Evolutionary conservation across 2,797 vertebrate species (phyloP), one percentile per base, ranked within the genome.

Genomic region (Chloroceryle amazona): DNA sequence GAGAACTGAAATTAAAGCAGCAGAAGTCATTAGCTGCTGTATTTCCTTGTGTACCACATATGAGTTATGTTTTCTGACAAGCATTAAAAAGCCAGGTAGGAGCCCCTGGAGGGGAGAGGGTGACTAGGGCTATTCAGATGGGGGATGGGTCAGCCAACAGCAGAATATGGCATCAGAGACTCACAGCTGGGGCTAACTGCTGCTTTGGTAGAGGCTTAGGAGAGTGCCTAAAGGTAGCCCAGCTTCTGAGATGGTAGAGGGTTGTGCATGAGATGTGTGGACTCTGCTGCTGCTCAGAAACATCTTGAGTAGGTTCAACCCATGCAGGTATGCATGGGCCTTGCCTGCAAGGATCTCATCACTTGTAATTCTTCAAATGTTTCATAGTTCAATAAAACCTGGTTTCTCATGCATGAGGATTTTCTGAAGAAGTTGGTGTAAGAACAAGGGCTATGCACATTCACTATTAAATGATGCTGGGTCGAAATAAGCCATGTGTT

Each of bases 341-440:
- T 58, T 67, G 31, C 41, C 37, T 74, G 49, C 37, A 71, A 62
- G 61, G 65, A 55, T 66, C 19, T 88, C 60, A 52, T 55, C 31
- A 6, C 46, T 41, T 86, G 26, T 46, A 42, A 20, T 35, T 88
- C 14, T 62, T 76, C 39, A 22, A 22, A 14, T 14, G 7, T 19
- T 72, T 89, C 37, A 3, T 44, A 35, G 37, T 51, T 80, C 39
- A 18, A 10, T 46, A 33, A 63, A 62, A 46, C 21, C 4, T 42
- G 9, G 2, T 2, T 76, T 52, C 57, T 54, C 52, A 26, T 58
- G 33, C 65, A 47, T 0, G 0, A 78, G 19, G 17, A 13, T 73
- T 83, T 90, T 90, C n/a, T 75, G 33, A 31, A 68, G 62, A 70
- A 21, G 25, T 9, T 65, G 58, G 26, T 13, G 3, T 54, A 68